Evolutionary conservation across 2,797 vertebrate species (phyloP).

Genomic region (Chelidonichthys spinosus): DNA sequence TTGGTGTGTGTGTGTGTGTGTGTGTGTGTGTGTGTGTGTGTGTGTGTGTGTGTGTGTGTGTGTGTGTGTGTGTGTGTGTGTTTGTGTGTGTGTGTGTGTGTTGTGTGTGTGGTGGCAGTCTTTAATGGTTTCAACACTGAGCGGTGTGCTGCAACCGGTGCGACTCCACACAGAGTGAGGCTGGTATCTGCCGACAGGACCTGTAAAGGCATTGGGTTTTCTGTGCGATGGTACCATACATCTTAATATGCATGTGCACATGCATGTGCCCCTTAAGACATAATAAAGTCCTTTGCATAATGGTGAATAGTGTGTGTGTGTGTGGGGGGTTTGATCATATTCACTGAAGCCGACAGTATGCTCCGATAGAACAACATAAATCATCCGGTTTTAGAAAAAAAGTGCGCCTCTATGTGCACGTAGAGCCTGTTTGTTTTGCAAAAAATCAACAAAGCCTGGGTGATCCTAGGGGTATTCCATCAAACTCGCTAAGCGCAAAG

Average conservation of each 20-base stretch:
- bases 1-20: constrained; percentile 43
- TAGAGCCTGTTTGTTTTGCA: too few relatives aligned
- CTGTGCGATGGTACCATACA: constrained; percentile 85
- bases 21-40: neutral
- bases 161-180: constrained; percentile 75
- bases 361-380: too few relatives aligned
- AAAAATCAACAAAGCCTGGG: too few relatives aligned
- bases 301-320: neutral
- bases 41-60: constrained; percentile 7
- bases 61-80: neutral
- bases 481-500: too few relatives aligned
- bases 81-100: constrained; percentile 84
- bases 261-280: neutral
- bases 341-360: too few relatives aligned
- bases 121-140: constrained; percentile 70
- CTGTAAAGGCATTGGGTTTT: constrained; percentile 74
- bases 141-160: constrained; percentile 67
- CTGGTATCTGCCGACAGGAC: constrained; percentile 83
- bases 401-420: too few relatives aligned
- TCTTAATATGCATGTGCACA: neutral
- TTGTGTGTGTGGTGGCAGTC: constrained; percentile 78
- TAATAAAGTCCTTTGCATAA: neutral
- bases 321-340: too few relatives aligned
- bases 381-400: too few relatives aligned
- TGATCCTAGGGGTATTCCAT: too few relatives aligned